Percentiles rank a stretch among this genome's conserved stretches.
phyloP scores from a whole-genome alignment of 2,888 invertebrate genomes.

The Thelaira solivaga region DNA sequence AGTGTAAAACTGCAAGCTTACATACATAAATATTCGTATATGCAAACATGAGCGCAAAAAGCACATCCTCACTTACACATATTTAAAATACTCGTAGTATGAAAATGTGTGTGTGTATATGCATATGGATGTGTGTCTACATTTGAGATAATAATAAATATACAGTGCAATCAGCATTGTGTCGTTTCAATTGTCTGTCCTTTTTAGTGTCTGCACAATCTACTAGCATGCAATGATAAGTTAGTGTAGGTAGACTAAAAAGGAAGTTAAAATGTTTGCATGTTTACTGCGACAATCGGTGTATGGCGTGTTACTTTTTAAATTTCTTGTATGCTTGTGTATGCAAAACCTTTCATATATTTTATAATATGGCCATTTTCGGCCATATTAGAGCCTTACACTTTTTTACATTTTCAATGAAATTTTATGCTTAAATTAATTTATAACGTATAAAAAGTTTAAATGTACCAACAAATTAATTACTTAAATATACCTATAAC shows the following conservation, averaged over 20 bases:
- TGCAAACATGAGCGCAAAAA: no score
- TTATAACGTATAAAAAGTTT: no score
- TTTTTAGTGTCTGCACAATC: background rate
- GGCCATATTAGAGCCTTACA: background rate
- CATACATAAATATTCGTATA: background rate
- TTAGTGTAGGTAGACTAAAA: constrained; percentile 36
- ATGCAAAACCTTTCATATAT: no score
- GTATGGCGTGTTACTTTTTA: constrained; percentile 47
- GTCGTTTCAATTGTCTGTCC: constrained; percentile 2
- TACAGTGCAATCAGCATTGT: constrained; percentile 37
- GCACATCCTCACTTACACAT: background rate
- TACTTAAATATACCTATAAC: no score
- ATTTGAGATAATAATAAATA: constrained; percentile 25
- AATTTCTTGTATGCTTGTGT: constrained; percentile 20
- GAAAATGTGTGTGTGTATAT: background rate
- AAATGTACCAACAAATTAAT: no score
- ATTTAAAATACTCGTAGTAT: background rate
- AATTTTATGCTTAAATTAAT: background rate
- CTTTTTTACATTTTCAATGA: background rate
- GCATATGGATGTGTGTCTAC: background rate
- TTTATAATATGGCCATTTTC: background rate
- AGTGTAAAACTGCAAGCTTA: constrained; percentile 27
- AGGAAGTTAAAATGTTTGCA: constrained; percentile 53
- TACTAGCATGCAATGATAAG: constrained; percentile 10
- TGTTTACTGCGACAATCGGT: constrained; percentile 44